A percentile compares a stretch with the other conserved stretches of the same genome.
phyloP scores from a whole-genome alignment of 2,888 invertebrate species.

The Phytoseiulus persimilis region DNA sequence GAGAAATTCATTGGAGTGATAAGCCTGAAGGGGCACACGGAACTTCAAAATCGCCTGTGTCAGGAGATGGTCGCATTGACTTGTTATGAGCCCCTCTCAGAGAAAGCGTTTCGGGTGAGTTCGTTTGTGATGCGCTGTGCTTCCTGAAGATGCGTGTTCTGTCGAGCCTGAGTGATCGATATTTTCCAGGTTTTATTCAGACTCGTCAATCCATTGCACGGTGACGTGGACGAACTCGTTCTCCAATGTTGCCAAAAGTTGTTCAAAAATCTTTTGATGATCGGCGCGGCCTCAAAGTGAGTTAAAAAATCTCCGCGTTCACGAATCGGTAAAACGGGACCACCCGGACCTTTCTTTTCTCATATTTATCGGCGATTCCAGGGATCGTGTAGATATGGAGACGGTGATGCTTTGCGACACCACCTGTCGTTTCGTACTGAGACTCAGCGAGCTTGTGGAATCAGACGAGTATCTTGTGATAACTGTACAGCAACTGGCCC shows the following conservation, averaged over 20 bases:
- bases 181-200: not conserved
- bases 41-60: not conserved
- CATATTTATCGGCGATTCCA: not conserved
- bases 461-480: constrained; percentile 24
- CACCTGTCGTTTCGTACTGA: constrained; percentile 15
- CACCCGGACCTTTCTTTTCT: not conserved
- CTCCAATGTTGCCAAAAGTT: not conserved
- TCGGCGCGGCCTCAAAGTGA: not conserved
- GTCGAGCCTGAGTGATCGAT: not conserved
- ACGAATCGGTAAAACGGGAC: too few relatives aligned
- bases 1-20: not conserved
- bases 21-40: not conserved
- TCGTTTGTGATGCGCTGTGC: not conserved
- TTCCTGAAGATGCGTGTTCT: not conserved
- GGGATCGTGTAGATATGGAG: constrained; percentile 9
- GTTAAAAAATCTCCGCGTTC: not conserved
- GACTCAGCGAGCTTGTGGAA: not conserved
- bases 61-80: constrained; percentile 17
- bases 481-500: constrained; percentile 18
- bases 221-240: not conserved
- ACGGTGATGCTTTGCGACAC: constrained; percentile 18
- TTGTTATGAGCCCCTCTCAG: not conserved
- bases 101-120: not conserved
- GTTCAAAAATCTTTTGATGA: not conserved
- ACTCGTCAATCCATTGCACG: not conserved